A percentile compares a stretch with the other conserved stretches of the same genome.
Evolutionary conservation across 2,797 vertebrate genomes (phyloP).

Genomic region (Cygnus olor): DNA sequence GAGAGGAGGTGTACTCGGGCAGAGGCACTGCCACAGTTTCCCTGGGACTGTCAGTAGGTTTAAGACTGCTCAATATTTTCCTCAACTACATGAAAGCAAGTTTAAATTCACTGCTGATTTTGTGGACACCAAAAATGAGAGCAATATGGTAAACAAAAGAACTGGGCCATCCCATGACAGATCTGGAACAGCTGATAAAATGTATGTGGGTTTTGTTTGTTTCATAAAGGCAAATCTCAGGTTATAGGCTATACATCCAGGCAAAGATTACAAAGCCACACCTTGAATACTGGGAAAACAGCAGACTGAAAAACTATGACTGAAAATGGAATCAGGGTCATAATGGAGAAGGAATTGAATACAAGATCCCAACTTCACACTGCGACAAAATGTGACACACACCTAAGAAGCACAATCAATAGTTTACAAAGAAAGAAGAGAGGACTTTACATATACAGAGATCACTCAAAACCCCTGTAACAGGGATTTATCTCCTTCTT

Average conservation of each 20-base stretch:
- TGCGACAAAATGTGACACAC: not conserved
- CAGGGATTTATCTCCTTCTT: not conserved
- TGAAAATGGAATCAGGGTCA: not conserved
- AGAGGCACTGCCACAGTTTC: not conserved
- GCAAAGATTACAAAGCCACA: not conserved
- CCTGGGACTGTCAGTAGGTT: not conserved
- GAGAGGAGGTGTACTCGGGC: not conserved
- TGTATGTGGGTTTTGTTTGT: too few relatives aligned
- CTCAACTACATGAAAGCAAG: not conserved
- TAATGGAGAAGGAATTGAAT: not conserved
- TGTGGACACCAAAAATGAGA: not conserved
- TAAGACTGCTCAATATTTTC: not conserved
- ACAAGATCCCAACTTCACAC: fast-evolving
- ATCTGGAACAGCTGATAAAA: not conserved
- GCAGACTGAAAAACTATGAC: not conserved
- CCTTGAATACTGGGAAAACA: not conserved
- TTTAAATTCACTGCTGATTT: not conserved
- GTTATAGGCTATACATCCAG: not conserved
- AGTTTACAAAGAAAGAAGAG: not conserved
- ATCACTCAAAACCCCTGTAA: not conserved
- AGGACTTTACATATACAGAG: not conserved
- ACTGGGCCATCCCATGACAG: not conserved
- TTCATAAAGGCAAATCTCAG: not conserved
- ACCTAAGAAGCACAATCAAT: not conserved
- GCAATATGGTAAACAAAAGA: not conserved